Conservation (phyloP, 2,113 vertebrate genomes). For the Puma concolor region DNA sequence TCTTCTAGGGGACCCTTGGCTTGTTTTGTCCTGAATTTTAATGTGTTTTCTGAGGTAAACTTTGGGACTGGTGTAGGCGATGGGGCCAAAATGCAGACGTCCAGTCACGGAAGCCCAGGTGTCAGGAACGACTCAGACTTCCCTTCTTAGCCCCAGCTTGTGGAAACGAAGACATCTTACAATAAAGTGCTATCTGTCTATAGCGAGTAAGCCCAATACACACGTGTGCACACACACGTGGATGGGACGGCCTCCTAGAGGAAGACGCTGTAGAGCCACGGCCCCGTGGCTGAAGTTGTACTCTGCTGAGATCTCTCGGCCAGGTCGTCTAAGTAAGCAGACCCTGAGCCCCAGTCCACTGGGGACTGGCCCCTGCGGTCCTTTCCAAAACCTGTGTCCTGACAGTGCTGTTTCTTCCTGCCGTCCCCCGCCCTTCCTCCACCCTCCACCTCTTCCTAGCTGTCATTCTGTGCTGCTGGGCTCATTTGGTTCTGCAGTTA, state of each 20-base stretch:
- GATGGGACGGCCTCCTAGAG: rapidly evolving
- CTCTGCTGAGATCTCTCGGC: not conserved
- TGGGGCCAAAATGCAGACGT: not conserved
- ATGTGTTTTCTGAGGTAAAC: not conserved
- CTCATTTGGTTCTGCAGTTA: not conserved
- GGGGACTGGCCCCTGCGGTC: not conserved
- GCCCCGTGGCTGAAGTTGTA: not conserved
- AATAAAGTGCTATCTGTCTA: not conserved
- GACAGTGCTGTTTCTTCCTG: not conserved
- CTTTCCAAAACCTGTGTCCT: not conserved
- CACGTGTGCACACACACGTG: rapidly evolving
- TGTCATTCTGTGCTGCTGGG: not conserved
- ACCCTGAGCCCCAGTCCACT: rapidly evolving
- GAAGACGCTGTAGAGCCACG: not conserved
- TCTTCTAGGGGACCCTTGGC: not conserved
- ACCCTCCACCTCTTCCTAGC: too few relatives aligned
- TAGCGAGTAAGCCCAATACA: not conserved
- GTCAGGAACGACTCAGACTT: not conserved
- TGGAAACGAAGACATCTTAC: not conserved
- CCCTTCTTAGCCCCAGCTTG: not conserved
- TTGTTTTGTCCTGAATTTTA: not conserved
- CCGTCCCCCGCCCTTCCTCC: too few relatives aligned
- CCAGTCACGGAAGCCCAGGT: not conserved
- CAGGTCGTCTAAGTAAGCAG: not conserved
- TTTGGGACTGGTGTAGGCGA: not conserved